Conservation (phyloP, 2,888 invertebrate genomes). For the Lepidochitona cinerea region DNA sequence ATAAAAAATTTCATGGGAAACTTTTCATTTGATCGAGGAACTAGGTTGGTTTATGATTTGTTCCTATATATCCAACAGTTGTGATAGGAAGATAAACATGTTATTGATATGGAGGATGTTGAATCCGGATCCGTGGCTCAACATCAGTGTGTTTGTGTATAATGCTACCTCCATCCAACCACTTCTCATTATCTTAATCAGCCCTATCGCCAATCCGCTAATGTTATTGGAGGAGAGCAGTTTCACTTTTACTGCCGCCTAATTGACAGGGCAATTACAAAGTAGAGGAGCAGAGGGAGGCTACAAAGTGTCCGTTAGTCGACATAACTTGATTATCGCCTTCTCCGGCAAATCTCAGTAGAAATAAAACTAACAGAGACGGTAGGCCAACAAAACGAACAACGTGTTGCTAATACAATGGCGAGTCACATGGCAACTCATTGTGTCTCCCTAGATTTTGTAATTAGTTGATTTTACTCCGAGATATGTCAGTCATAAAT, state of each 20-base stretch:
- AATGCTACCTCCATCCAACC: no score
- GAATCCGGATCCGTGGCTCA: no score
- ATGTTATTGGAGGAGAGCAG: not conserved
- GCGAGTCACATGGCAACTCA: not conserved
- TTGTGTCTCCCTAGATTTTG: not conserved
- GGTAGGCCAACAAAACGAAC: not conserved
- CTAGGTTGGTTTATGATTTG: no score
- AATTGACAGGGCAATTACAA: conserved; percentile 4
- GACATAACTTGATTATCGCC: not conserved
- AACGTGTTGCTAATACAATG: conserved; percentile 6
- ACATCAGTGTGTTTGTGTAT: no score
- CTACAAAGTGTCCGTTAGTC: not conserved
- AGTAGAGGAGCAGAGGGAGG: not conserved
- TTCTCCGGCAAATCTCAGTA: not conserved
- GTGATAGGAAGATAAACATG: no score
- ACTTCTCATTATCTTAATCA: not conserved
- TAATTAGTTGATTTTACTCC: not conserved
- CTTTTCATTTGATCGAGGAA: no score
- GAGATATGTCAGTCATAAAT: conserved; percentile 8
- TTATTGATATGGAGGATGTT: no score
- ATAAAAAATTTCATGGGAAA: no score
- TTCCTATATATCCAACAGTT: no score
- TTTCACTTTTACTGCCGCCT: conserved; percentile 2
- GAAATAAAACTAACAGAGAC: conserved; percentile 5
- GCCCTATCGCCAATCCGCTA: not conserved